Evolutionary conservation across 2,797 vertebrate genomes (phyloP), one percentile per base, ranked within the genome.

Genomic region (Semotilus atromaculatus): DNA sequence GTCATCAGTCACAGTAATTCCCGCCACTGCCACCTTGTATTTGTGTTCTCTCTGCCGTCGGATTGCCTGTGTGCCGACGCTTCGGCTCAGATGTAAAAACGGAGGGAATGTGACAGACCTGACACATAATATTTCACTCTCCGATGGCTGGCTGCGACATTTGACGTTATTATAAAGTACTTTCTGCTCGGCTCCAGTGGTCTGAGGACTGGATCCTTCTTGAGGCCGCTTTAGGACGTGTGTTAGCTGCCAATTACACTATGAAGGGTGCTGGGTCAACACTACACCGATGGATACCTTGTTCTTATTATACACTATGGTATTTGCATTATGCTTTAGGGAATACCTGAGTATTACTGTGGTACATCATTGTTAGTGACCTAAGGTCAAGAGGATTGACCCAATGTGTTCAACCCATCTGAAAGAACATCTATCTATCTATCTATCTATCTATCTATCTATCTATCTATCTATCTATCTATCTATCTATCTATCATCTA

Each of bases 61-160:
- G 81, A 85, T 89, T 89, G 76, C 86, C 74, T 87, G 83, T 86
- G 80, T 85, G 64, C 71, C 75, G 80, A 88, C 75, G 62, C 60
- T 78, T 81, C 67, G 53, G 29, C 78, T 81, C 82, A 75, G 68
- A 84, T 84, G 84, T 87, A 92, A 93, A 94, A 70, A 80, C 86
- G 92, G 79, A 87, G 84, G 89, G 91, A 89, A 93, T 93, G 89
- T 94, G 94, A 93, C 93, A 92, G 92, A 75, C 81, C 78, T 84
- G 88, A 87, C 88, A 93, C 90, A 85, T 88, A 87, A 89, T 89
- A 87, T 89, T 88, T 88, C 85, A 86, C 78, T 80, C 81, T 34
- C 74, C 51, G 75, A 81, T 68, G 87, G 73, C 81, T 68, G 85
- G 36, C 51, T 70, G 83, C 58, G 26, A 82, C 80, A 72, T 81